phyloP scores from a whole-genome alignment of 2,113 vertebrate species.

The Lycocorax pyrrhopterus region DNA sequence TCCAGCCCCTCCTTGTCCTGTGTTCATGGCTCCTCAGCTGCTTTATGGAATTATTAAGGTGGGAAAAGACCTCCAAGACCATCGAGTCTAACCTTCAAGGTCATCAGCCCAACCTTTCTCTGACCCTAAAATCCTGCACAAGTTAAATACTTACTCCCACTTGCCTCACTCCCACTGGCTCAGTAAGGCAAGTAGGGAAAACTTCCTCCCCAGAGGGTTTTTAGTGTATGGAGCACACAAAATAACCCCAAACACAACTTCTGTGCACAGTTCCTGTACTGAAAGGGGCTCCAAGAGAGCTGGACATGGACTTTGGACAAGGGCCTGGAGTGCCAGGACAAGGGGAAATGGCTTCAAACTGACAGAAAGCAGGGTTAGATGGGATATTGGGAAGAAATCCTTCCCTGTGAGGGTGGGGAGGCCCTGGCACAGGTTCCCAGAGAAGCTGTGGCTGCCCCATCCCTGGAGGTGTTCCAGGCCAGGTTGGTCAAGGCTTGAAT shows the following conservation, averaged over 20 bases:
- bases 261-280: neutral
- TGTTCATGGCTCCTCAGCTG: neutral
- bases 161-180: neutral
- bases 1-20: neutral
- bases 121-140: neutral
- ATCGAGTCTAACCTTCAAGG: neutral
- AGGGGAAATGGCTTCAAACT: neutral
- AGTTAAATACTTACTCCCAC: neutral
- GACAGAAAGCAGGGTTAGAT: neutral
- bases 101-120: neutral
- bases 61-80: neutral
- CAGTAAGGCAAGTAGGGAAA: neutral
- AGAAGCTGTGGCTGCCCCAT: neutral
- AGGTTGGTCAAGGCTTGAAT: neutral
- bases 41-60: neutral
- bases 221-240: neutral
- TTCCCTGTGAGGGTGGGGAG: neutral
- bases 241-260: neutral
- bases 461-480: neutral
- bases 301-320: neutral
- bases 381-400: neutral
- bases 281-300: neutral
- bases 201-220: rapidly evolving
- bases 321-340: neutral
- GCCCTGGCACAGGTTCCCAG: neutral